A percentile compares a stretch with the other conserved stretches of the same genome.
Evolutionary conservation across 2,113 vertebrate species (phyloP).

Genomic region (Strix aluco): DNA sequence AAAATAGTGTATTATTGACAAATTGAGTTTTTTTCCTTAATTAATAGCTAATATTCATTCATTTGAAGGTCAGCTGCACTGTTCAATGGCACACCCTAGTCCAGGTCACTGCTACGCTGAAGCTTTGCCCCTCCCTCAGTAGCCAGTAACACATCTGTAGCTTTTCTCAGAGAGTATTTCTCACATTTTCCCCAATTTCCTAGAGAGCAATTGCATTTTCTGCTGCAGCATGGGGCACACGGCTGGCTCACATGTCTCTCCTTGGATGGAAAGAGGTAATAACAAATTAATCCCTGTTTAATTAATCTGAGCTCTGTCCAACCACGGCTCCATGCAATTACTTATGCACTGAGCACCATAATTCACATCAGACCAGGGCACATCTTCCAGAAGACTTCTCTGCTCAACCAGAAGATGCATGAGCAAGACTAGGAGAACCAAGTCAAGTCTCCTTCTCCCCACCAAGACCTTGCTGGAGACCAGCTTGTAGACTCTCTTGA

Average conservation of each 20-base stretch:
- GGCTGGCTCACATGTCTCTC: background rate
- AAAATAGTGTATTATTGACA: background rate
- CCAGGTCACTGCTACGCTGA: no score
- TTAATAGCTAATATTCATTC: background rate
- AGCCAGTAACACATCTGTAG: background rate
- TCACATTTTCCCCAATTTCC: background rate
- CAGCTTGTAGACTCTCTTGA: background rate
- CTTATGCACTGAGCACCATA: background rate
- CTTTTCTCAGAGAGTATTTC: background rate
- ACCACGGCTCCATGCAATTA: background rate
- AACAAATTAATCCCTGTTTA: background rate
- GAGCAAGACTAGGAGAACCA: background rate
- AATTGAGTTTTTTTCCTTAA: background rate
- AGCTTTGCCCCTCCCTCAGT: background rate
- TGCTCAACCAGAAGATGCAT: background rate
- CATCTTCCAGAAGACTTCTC: background rate
- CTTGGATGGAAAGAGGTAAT: background rate
- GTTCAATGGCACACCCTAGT: accelerated
- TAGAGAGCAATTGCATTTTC: background rate
- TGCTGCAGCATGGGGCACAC: background rate
- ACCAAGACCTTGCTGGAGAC: background rate
- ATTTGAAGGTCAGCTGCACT: background rate
- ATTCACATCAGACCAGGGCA: background rate
- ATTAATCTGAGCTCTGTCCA: accelerated
- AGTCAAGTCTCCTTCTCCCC: background rate